Evolutionary conservation across 2,113 vertebrate genomes (phyloP).

Genomic region (Ageneiosus marmoratus): DNA sequence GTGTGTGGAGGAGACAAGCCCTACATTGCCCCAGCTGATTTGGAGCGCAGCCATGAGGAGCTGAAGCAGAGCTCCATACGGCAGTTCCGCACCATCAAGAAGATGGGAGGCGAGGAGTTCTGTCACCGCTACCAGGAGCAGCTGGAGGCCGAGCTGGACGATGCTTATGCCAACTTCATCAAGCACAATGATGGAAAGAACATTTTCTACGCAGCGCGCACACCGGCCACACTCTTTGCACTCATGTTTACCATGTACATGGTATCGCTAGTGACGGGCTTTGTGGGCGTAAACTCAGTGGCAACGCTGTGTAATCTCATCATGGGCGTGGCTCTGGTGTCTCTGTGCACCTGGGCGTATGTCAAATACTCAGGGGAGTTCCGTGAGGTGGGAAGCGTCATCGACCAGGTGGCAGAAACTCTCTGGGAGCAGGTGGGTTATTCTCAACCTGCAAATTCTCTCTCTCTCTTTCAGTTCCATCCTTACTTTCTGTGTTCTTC

Average conservation of each 20-base stretch:
- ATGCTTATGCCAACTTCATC: constrained; percentile 87
- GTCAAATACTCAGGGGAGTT: constrained; percentile 98
- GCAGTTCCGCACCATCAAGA: constrained; percentile 90
- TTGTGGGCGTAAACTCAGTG: constrained; percentile 88
- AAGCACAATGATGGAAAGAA: constrained; percentile 99
- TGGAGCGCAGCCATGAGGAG: constrained; percentile 86
- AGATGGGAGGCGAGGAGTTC: constrained; percentile 98
- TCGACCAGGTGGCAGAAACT: constrained; percentile 91
- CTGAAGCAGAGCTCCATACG: constrained; percentile 78
- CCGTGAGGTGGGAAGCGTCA: constrained; percentile 89
- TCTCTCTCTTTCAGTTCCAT: constrained; percentile 16
- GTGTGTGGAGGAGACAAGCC: constrained; percentile 95
- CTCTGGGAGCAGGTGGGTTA: constrained; percentile 97
- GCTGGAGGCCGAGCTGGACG: constrained; percentile 88
- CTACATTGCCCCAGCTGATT: constrained; percentile 89
- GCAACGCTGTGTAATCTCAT: constrained; percentile 87
- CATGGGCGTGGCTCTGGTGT: constrained; percentile 86
- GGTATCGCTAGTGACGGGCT: constrained; percentile 90
- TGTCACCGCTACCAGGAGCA: constrained; percentile 92
- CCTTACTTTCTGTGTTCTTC: not conserved
- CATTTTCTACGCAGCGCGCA: constrained; percentile 95
- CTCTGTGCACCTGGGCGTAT: constrained; percentile 94
- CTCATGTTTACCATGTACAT: constrained; percentile 96
- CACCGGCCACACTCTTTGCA: constrained; percentile 92
- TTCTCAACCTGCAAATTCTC: constrained; percentile 53